phyloP scores from a whole-genome alignment of 2,797 vertebrate species.

The Oreonectes daqikongensis region DNA sequence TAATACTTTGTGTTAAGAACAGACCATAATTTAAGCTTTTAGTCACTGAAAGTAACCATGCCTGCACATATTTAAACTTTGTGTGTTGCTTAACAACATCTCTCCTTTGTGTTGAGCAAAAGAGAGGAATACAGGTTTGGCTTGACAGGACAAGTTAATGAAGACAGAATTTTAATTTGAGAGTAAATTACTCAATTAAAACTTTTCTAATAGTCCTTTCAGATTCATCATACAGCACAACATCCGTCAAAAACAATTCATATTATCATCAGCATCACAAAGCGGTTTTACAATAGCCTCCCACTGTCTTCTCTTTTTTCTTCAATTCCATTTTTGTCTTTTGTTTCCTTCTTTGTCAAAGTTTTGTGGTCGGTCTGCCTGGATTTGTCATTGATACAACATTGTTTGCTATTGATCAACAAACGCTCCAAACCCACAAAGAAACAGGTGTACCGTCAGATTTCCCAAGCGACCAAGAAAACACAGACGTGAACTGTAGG shows the following conservation, averaged over 20 bases:
- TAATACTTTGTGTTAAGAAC: neutral
- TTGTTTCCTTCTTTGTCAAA: neutral
- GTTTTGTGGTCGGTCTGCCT: slow-evolving; percentile 16
- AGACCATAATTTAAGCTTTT: neutral
- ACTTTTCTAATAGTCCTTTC: neutral
- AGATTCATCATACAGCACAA: neutral
- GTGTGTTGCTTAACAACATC: neutral
- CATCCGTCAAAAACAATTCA: slow-evolving; percentile 1
- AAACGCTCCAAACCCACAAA: slow-evolving; percentile 28
- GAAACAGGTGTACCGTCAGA: neutral
- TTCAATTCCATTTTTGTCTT: neutral
- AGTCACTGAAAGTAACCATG: neutral
- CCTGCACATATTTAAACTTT: neutral
- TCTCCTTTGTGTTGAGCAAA: neutral
- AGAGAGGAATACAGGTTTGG: neutral
- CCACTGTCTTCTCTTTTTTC: neutral
- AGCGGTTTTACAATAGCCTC: neutral
- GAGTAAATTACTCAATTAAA: neutral
- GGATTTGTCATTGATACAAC: slow-evolving; percentile 22
- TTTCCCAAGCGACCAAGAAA: slow-evolving; percentile 11
- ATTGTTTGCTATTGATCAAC: slow-evolving; percentile 30
- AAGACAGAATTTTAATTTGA: neutral
- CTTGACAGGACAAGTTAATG: neutral
- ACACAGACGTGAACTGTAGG: neutral
- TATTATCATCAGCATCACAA: neutral